These are phyloP conservation scores for Upupa epops DNA, from an alignment of 2,113 vertebrate genomes.

Conservation along the genomic window DNA sequence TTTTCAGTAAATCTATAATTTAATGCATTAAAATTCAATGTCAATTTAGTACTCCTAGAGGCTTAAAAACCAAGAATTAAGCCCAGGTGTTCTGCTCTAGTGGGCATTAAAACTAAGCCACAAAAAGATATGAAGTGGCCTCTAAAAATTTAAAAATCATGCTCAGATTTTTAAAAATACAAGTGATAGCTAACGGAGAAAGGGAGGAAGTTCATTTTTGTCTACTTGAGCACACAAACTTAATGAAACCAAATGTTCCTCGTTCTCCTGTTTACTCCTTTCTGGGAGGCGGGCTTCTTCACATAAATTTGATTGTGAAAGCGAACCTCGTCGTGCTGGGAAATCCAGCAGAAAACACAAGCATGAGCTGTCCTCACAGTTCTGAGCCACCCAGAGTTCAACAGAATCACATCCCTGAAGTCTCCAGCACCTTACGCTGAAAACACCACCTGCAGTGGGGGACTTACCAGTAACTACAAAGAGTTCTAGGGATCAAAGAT, in stretches of 20 bases:
- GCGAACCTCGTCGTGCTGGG: not conserved
- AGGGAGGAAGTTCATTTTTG: not conserved
- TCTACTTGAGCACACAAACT: not conserved
- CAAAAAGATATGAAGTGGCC: not conserved
- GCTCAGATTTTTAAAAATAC: not conserved
- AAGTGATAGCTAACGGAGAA: fast-evolving
- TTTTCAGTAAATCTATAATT: not conserved
- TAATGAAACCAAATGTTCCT: not conserved
- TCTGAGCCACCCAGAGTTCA: not conserved
- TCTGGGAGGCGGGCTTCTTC: not conserved
- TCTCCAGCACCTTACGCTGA: not conserved
- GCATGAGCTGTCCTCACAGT: not conserved
- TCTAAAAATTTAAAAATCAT: not conserved
- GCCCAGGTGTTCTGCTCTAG: not conserved
- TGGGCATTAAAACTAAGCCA: not conserved
- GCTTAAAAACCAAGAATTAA: not conserved
- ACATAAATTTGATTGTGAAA: not conserved
- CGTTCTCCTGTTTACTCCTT: not conserved
- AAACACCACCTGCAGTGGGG: not conserved
- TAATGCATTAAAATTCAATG: not conserved
- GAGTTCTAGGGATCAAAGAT: not conserved
- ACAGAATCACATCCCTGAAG: fast-evolving
- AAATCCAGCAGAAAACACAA: not conserved
- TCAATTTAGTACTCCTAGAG: not conserved
- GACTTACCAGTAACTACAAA: fast-evolving